A percentile compares a stretch with the other conserved stretches of the same genome.
These are phyloP conservation scores for Dendrocincla fuliginosa DNA, from an alignment of 2,797 vertebrate genomes.

Conservation along the genomic window DNA sequence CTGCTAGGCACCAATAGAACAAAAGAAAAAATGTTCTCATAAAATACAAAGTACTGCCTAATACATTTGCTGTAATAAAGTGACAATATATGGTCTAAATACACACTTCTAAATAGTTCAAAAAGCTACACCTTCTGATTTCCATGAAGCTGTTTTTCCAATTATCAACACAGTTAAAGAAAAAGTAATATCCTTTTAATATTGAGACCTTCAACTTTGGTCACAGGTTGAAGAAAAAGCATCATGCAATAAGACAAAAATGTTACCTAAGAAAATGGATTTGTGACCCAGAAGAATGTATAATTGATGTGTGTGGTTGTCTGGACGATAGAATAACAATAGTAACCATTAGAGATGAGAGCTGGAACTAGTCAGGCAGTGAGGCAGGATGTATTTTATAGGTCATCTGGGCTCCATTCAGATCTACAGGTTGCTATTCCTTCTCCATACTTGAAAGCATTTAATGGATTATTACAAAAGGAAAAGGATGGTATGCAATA, in stretches of 20 bases:
- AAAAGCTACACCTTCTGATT: neutral
- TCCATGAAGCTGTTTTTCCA: slow-evolving; percentile 8
- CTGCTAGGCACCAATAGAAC: slow-evolving; percentile 5
- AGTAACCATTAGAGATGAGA: slow-evolving; percentile 78
- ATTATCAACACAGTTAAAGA: slow-evolving; percentile 26
- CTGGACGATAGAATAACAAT: slow-evolving; percentile 77
- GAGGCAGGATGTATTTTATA: slow-evolving; percentile 76
- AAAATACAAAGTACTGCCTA: neutral
- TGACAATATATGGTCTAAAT: neutral
- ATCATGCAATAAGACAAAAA: slow-evolving; percentile 44
- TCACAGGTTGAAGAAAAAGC: slow-evolving; percentile 36
- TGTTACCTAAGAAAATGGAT: slow-evolving; percentile 60
- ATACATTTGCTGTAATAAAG: neutral
- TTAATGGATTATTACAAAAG: slow-evolving; percentile 83
- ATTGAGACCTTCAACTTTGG: slow-evolving; percentile 17
- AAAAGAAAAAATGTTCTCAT: slow-evolving; percentile 25
- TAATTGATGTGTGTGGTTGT: slow-evolving; percentile 75
- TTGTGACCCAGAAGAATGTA: slow-evolving; percentile 64
- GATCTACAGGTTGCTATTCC: slow-evolving; percentile 79
- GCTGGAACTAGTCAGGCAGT: slow-evolving; percentile 72
- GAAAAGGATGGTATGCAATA: slow-evolving; percentile 74
- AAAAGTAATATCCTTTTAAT: neutral
- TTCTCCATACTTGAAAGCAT: slow-evolving; percentile 81
- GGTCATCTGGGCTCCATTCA: slow-evolving; percentile 81
- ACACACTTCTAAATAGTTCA: neutral